Base-by-base conservation (phyloP, 2,797 vertebrate genomes). In the Tenualosa thibaudeaui region DNA sequence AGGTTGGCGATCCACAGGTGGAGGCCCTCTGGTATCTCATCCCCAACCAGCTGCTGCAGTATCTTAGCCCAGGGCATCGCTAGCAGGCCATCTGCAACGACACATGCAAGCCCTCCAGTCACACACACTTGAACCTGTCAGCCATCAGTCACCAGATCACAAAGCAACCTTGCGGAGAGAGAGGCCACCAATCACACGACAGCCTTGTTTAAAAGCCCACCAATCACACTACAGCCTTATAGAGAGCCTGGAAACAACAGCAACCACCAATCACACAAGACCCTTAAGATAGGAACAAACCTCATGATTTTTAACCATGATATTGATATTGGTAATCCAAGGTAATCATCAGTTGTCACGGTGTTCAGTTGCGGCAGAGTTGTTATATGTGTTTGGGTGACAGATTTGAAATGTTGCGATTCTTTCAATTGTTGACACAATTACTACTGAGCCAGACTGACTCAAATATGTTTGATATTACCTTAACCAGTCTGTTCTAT, bases 71-170 rank as follows among this genome's bases (percentile, higher is more conserved):
- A 95, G 89, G 60, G 92, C 86, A 86, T 88, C 86, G 92, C 90
- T 88, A 93, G 89, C 26, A 17, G 26, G 26, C 13, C 71, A 95
- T 94, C 95, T 96, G 95, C 94, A 96, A 96, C 92, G 89, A 95
- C 62, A 31, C 62, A 24, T 24, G 62, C 62, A 10, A 9, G 58
- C 58, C 58, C 22, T 24, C 6, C 58, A 0, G n/a, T 60, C 58
- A 60, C 56, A 60, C 56, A 60, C 56, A 22, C 3, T 22, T 56
- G 54, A 17, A 56, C 54, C 54, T 51, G 50, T 6, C 50, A 51
- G 10, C 50, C 26, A 31, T 68, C 62, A 31, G 62, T 24, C 26
- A 68, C 24, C 62, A 24, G 6, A 31, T 31, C 62, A 60, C 58
- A 60, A 5, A 22, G 19, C 58, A n/a, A 8, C 58, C 58, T 22